These are phyloP conservation scores for Rhysida immarginata DNA, from an alignment of 1,140 invertebrate genomes.

Conservation along the genomic window DNA sequence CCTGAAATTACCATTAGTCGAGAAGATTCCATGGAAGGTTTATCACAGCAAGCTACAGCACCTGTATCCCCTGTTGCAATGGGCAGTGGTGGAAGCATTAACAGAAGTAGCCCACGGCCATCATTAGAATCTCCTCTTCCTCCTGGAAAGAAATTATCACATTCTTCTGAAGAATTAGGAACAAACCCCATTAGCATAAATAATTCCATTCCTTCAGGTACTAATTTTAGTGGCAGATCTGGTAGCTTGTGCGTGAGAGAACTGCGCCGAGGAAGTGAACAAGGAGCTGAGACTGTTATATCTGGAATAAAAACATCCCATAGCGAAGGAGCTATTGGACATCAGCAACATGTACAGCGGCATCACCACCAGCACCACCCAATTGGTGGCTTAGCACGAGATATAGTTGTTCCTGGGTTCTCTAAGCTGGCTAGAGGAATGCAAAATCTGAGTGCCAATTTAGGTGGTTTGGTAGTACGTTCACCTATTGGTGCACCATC, in stretches of 20 bases:
- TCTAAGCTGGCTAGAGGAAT: constrained; percentile 68
- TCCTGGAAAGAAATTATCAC: constrained; percentile 32
- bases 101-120: too few species aligned
- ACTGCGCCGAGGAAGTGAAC: not conserved
- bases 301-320: constrained; percentile 48
- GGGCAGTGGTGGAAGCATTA: constrained; percentile 18
- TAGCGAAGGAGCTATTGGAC: constrained; percentile 47
- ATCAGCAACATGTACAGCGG: constrained; percentile 18
- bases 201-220: too few species aligned
- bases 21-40: constrained; percentile 20
- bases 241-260: not conserved
- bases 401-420: constrained; percentile 38
- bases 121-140: constrained; percentile 25
- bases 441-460: constrained; percentile 61
- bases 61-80: not conserved
- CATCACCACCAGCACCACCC: too few species aligned
- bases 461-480: constrained; percentile 30
- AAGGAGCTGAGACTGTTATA: not conserved
- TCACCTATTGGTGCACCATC: not conserved
- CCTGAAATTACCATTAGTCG: constrained; percentile 46
- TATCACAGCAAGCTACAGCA: not conserved
- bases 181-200: too few species aligned
- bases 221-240: too few species aligned
- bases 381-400: too few species aligned
- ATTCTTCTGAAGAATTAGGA: constrained; percentile 47